These are phyloP conservation scores for Drosophila limbata DNA, from an alignment of 2,888 invertebrate genomes.

Conservation along the genomic window DNA sequence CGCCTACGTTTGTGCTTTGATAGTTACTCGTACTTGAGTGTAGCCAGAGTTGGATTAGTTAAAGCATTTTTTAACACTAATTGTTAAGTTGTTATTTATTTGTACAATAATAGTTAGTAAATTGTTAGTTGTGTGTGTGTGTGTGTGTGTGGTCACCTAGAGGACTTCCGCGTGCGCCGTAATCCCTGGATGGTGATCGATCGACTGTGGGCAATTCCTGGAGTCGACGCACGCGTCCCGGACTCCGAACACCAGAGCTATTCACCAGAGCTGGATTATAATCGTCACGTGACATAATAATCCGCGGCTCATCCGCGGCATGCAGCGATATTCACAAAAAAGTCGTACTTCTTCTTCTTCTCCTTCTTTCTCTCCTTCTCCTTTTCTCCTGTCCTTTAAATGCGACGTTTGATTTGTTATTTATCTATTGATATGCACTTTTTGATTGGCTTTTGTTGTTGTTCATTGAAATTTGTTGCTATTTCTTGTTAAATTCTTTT, in stretches of 20 bases:
- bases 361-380: constrained; percentile 17
- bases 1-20: constrained; percentile 70
- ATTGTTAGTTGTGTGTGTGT: constrained; percentile 22
- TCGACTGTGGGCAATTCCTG: constrained; percentile 94
- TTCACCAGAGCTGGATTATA: constrained; percentile 86
- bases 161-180: constrained; percentile 88
- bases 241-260: constrained; percentile 89
- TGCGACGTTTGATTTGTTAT: constrained; percentile 71
- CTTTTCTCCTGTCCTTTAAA: constrained; percentile 47
- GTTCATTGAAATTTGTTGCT: constrained; percentile 30
- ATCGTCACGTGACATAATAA: constrained; percentile 86
- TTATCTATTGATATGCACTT: constrained; percentile 64
- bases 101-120: neutral
- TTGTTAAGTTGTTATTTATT: neutral
- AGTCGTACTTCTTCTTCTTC: constrained; percentile 13
- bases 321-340: constrained; percentile 41
- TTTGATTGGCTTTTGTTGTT: constrained; percentile 57
- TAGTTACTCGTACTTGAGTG: constrained; percentile 14
- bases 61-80: constrained; percentile 33
- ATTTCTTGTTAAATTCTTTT: constrained; percentile 47
- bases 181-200: constrained; percentile 94
- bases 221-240: constrained; percentile 88
- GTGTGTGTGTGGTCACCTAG: constrained; percentile 85
- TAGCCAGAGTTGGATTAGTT: constrained; percentile 14
- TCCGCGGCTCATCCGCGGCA: constrained; percentile 86